Evolutionary conservation across 2,113 vertebrate species (phyloP).

Genomic region (Proteles cristata): DNA sequence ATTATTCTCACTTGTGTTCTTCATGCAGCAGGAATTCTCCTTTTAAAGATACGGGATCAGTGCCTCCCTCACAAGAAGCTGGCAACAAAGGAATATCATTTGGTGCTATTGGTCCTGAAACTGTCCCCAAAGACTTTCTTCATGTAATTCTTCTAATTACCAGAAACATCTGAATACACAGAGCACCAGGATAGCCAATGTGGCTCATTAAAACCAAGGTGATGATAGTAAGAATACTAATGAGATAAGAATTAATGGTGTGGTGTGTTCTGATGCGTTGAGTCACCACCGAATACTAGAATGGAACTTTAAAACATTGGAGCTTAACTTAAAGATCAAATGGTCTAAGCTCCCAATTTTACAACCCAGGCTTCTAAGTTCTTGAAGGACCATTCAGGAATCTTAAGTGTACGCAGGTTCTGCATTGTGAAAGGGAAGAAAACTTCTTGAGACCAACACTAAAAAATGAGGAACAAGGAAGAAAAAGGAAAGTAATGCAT

Average conservation of each 20-base stretch:
- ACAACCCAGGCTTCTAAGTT: slow-evolving; percentile 44
- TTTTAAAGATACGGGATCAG: slow-evolving; percentile 36
- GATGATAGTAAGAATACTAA: slow-evolving; percentile 64
- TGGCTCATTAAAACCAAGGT: slow-evolving; percentile 68
- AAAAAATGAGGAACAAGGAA: neutral
- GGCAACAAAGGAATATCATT: slow-evolving; percentile 64
- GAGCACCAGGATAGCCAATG: slow-evolving; percentile 36
- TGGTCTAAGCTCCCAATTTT: slow-evolving; percentile 21
- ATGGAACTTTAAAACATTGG: slow-evolving; percentile 50
- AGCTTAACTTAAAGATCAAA: slow-evolving; percentile 32
- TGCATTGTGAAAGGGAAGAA: slow-evolving; percentile 26
- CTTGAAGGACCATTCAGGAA: slow-evolving; percentile 19
- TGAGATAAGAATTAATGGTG: slow-evolving; percentile 63
- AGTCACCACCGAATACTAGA: slow-evolving; percentile 41
- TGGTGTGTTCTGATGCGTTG: neutral
- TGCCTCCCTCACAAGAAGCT: slow-evolving; percentile 54
- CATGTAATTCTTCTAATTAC: slow-evolving; percentile 67
- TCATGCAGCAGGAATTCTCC: neutral
- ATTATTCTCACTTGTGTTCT: slow-evolving; percentile 44
- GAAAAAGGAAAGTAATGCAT: neutral
- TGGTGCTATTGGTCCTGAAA: slow-evolving; percentile 49
- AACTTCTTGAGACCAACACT: slow-evolving; percentile 32
- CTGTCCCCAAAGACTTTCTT: slow-evolving; percentile 47
- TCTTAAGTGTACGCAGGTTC: neutral
- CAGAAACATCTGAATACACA: slow-evolving; percentile 69